phyloP scores from a whole-genome alignment of 2,888 invertebrate species.

The Pseudococcus viburni region DNA sequence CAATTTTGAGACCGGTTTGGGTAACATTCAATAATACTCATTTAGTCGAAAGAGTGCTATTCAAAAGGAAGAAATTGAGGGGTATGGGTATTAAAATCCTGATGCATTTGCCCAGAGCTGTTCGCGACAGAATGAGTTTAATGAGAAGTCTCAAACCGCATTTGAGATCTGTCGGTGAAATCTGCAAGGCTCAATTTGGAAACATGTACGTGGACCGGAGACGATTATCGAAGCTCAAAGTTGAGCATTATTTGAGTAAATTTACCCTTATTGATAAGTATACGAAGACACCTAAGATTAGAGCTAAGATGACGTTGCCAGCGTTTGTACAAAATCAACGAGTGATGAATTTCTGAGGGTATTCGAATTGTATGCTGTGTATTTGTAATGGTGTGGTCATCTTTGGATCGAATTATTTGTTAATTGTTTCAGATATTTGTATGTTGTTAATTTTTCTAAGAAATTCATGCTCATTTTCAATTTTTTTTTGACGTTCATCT shows the following conservation, averaged over 20 bases:
- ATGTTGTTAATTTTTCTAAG: no score
- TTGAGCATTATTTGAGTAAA: not conserved
- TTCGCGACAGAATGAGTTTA: not conserved
- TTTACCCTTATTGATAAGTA: not conserved
- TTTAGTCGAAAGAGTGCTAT: not conserved
- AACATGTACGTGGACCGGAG: not conserved
- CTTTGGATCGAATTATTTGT: no score
- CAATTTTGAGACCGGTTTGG: not conserved
- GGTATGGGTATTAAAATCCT: conserved; percentile 6
- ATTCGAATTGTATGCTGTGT: no score
- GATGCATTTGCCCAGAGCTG: not conserved
- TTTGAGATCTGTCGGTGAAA: not conserved
- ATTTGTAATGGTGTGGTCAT: no score
- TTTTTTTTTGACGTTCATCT: no score
- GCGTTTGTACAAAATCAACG: not conserved
- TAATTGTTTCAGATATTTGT: no score
- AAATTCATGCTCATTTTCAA: no score
- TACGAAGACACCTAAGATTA: not conserved
- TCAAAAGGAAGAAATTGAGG: conserved; percentile 1
- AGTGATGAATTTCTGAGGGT: no score
- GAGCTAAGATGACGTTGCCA: not conserved
- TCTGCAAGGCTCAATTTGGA: not conserved
- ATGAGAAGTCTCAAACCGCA: conserved; percentile 1
- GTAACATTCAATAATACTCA: not conserved
- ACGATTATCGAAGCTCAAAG: not conserved